A percentile compares a stretch with the other conserved stretches of the same genome.
phyloP scores from a whole-genome alignment of 1,140 invertebrate genomes.

The Drosophila sulfurigaster region DNA sequence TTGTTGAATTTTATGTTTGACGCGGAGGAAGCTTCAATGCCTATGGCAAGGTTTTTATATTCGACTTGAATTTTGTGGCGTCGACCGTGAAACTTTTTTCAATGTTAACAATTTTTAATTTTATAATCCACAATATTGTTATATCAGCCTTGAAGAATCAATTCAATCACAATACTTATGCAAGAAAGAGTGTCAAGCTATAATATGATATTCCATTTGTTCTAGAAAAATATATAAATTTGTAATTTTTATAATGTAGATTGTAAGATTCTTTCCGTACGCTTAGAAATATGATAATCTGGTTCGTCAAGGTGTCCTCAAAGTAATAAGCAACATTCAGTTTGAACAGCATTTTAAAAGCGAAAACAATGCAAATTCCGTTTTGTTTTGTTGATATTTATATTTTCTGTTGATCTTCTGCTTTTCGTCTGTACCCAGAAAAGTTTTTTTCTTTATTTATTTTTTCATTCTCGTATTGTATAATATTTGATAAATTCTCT shows the following conservation, averaged over 20 bases:
- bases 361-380: slow-evolving; percentile 39
- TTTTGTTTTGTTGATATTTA: slow-evolving; percentile 53
- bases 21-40: slow-evolving; percentile 1
- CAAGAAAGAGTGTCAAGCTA: no score
- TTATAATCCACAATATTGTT: background rate
- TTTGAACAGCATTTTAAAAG: slow-evolving; percentile 21
- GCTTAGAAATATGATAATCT: no score
- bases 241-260: no score
- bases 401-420: slow-evolving; percentile 24
- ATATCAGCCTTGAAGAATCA: slow-evolving; percentile 1
- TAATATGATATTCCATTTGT: no score
- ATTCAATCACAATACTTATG: background rate
- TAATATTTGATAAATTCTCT: slow-evolving; percentile 43
- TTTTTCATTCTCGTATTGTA: slow-evolving; percentile 43
- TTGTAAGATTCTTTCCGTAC: no score
- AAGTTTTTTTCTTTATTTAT: slow-evolving; percentile 16
- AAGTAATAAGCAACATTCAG: slow-evolving; percentile 1
- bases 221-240: no score
- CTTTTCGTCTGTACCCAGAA: slow-evolving; percentile 24
- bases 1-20: background rate
- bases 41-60: slow-evolving; percentile 38
- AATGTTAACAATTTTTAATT: slow-evolving; percentile 1
- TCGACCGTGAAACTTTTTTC: slow-evolving; percentile 23
- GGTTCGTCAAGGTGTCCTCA: background rate
- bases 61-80: slow-evolving; percentile 15